Percentiles rank a stretch among this genome's conserved stretches.
Conservation (phyloP, 2,888 invertebrate species). For the Agrilus cyanescens region DNA sequence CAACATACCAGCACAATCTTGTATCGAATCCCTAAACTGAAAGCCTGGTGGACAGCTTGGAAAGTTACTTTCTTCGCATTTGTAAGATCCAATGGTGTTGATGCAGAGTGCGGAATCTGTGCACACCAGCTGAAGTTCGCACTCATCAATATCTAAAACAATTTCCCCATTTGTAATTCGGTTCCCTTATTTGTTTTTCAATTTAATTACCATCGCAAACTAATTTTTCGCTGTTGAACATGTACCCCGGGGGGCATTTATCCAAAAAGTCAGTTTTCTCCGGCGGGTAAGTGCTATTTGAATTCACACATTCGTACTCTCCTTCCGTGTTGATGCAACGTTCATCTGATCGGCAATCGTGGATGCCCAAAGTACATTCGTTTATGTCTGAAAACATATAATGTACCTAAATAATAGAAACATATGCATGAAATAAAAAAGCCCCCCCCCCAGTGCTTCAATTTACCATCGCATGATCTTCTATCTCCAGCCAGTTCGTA, state of each 20-base stretch:
- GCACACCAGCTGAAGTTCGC: conserved; percentile 28
- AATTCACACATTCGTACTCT: conserved; percentile 39
- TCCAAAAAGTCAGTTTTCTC: conserved; percentile 21
- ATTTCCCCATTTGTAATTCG: conserved; percentile 1
- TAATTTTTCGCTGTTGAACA: conserved; percentile 41
- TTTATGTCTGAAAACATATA: conserved; percentile 43
- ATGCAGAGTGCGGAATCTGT: conserved; percentile 28
- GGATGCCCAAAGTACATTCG: conserved; percentile 40
- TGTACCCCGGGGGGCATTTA: conserved; percentile 45
- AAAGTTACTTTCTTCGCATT: conserved; percentile 25
- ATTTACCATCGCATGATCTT: conserved; percentile 50
- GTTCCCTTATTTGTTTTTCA: background rate
- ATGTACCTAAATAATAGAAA: conserved; percentile 16
- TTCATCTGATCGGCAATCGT: conserved; percentile 37
- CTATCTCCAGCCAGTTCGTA: conserved; percentile 54
- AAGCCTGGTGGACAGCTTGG: conserved; percentile 33
- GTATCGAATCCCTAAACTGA: conserved; percentile 27
- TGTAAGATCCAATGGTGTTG: conserved; percentile 33
- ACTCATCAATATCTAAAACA: conserved; percentile 32
- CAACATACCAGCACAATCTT: conserved; percentile 26
- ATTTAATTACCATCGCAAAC: conserved; percentile 38
- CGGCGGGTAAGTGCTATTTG: conserved; percentile 22
- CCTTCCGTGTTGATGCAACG: conserved; percentile 46
- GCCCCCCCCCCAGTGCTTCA: background rate
- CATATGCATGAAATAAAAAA: background rate